Evolutionary conservation across 2,797 vertebrate genomes (phyloP).

Genomic region (Coilia nasus): DNA sequence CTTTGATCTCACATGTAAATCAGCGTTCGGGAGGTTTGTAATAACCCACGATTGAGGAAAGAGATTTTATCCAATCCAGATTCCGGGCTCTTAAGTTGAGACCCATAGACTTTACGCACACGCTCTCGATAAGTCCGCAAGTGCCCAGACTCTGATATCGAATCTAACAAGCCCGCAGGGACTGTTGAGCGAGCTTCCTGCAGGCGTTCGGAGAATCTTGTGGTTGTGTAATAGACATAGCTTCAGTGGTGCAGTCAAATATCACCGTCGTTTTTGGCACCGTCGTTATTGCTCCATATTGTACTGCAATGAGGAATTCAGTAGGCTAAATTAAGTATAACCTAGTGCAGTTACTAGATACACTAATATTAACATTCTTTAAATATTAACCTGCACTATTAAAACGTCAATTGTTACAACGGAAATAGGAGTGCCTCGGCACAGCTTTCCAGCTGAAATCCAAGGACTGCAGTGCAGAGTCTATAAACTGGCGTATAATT

Average conservation of each 20-base stretch:
- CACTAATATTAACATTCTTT: too few species aligned
- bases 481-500: too few species aligned
- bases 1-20: constrained; percentile 32
- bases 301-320: too few species aligned
- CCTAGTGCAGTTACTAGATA: too few species aligned
- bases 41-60: not conserved
- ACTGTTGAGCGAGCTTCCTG: not conserved
- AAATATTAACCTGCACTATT: too few species aligned
- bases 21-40: not conserved
- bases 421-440: too few species aligned
- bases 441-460: too few species aligned
- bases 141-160: not conserved
- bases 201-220: not conserved
- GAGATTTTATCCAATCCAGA: not conserved
- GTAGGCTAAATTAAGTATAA: too few species aligned
- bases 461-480: too few species aligned
- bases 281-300: not conserved
- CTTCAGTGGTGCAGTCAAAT: not conserved
- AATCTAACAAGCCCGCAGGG: not conserved
- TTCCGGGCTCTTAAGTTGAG: not conserved
- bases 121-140: not conserved
- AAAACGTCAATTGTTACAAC: too few species aligned
- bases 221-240: not conserved
- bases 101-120: not conserved
- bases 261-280: not conserved